Evolutionary conservation across 2,797 vertebrate genomes (phyloP).

Genomic region (Petrocephalus schoutedeni): DNA sequence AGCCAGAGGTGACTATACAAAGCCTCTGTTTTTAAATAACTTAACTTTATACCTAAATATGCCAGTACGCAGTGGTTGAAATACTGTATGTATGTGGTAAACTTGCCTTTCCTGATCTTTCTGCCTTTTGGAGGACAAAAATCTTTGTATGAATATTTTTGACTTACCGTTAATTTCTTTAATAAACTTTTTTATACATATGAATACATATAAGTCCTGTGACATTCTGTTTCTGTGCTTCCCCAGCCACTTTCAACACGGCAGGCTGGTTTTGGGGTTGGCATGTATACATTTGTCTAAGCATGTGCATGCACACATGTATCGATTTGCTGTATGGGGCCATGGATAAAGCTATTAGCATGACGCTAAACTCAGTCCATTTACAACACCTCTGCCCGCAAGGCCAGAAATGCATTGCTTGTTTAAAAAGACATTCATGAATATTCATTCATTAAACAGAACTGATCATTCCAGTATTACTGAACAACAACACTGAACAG

Average conservation of each 20-base stretch:
- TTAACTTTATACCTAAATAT: background rate
- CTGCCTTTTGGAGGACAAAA: constrained; percentile 10
- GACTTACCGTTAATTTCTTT: constrained; percentile 22
- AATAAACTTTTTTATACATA: constrained; percentile 27
- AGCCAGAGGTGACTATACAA: background rate
- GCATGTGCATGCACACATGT: background rate
- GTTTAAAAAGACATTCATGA: background rate
- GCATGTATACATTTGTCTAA: background rate
- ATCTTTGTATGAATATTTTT: constrained; percentile 18
- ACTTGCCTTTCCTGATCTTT: background rate
- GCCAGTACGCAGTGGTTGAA: constrained; percentile 9
- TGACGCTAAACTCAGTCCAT: background rate
- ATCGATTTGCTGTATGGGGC: background rate
- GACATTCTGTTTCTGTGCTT: background rate
- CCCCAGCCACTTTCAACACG: background rate
- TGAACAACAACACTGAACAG: background rate
- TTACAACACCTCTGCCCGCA: background rate
- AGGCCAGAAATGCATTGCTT: background rate
- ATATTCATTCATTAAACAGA: background rate
- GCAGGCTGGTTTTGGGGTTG: background rate
- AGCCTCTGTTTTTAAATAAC: constrained; percentile 12
- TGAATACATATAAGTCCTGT: background rate
- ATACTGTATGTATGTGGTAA: constrained; percentile 16
- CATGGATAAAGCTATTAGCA: background rate
- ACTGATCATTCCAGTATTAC: background rate